These are phyloP conservation scores for Neodiprion fabricii DNA, from an alignment of 1,140 invertebrate genomes.

Conservation along the genomic window DNA sequence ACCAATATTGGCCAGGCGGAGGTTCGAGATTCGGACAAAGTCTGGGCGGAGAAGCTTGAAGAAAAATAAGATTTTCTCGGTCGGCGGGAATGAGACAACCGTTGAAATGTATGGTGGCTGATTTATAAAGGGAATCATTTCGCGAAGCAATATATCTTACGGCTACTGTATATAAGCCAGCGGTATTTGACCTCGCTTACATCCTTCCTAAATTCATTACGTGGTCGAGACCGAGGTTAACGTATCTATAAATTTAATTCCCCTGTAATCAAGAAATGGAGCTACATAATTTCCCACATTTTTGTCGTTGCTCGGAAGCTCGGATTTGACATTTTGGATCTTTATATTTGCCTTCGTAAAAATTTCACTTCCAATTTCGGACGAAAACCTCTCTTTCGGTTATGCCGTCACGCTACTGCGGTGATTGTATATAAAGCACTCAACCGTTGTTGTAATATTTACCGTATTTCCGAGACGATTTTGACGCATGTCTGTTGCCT, in stretches of 20 bases:
- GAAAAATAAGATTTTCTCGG: conserved; percentile 14
- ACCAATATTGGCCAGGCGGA: too few species aligned
- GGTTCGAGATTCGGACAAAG: background rate
- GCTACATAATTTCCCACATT: too few species aligned
- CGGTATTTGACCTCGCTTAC: background rate
- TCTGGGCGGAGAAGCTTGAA: background rate
- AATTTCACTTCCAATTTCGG: too few species aligned
- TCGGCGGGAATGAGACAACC: conserved; percentile 30
- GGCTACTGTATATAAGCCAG: background rate
- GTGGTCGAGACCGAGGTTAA: background rate
- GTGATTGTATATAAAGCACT: too few species aligned
- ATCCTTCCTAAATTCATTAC: conserved; percentile 2
- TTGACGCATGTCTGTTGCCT: too few species aligned
- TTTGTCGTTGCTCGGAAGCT: too few species aligned
- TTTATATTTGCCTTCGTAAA: too few species aligned
- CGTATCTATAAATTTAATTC: conserved; percentile 2
- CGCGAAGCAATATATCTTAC: conserved; percentile 34
- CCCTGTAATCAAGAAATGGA: background rate
- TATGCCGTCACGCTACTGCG: too few species aligned
- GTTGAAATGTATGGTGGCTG: conserved; percentile 48
- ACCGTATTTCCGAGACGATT: too few species aligned
- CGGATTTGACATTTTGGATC: too few species aligned
- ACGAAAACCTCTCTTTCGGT: too few species aligned
- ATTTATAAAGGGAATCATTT: conserved; percentile 55
- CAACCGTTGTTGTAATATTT: too few species aligned